Percentiles rank a stretch among this genome's conserved stretches.
Conservation (phyloP, 2,888 invertebrate species). For the Patella ulyssiponensis region DNA sequence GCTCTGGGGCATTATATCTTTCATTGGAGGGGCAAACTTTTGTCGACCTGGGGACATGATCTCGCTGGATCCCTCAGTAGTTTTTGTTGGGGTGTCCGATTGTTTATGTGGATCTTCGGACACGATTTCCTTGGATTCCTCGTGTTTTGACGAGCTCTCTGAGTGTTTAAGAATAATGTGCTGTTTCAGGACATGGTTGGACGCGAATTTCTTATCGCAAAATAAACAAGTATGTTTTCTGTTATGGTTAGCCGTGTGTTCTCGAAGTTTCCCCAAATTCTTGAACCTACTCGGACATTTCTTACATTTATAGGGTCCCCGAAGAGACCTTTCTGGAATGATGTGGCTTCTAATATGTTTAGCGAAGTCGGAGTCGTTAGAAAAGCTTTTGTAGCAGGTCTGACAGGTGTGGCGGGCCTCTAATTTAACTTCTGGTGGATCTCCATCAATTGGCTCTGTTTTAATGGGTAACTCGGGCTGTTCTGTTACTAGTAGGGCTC, state of each 20-base stretch:
- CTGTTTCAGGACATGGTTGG: background rate
- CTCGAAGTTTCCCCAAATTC: background rate
- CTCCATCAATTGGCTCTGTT: background rate
- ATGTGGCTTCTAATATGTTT: constrained; percentile 55
- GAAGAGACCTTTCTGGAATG: constrained; percentile 30
- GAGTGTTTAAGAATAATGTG: background rate
- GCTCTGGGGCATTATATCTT: no score
- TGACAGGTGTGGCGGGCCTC: constrained; percentile 44
- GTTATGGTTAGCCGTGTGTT: background rate
- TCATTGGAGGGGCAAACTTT: no score
- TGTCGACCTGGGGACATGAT: no score
- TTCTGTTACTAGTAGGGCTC: constrained; percentile 8
- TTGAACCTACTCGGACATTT: background rate
- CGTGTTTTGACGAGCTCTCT: no score
- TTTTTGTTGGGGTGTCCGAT: no score
- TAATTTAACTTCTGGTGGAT: constrained; percentile 16
- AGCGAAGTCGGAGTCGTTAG: constrained; percentile 48
- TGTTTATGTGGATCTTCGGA: no score
- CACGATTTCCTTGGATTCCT: no score
- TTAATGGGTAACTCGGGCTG: background rate
- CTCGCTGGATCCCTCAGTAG: no score
- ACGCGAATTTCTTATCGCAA: background rate
- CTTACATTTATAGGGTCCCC: constrained; percentile 7
- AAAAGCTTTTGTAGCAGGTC: constrained; percentile 48
- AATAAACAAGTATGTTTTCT: background rate